Evolutionary conservation across 1,140 invertebrate genomes (phyloP).

Genomic region (Brachionus sp.): DNA sequence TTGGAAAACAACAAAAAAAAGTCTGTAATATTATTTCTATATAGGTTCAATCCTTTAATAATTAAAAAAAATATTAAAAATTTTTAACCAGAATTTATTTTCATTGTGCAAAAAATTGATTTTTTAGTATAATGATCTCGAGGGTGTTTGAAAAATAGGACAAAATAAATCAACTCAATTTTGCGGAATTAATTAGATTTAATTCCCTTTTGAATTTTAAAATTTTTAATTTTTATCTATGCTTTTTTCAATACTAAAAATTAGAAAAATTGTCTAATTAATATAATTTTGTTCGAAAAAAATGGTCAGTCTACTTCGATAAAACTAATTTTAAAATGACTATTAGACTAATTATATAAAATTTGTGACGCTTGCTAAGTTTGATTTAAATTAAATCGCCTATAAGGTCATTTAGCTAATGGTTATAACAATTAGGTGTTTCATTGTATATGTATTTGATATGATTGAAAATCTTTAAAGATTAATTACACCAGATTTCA

Average conservation of each 20-base stretch:
- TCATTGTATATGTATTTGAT: neutral
- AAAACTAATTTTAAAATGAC: neutral
- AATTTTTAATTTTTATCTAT: too few species aligned
- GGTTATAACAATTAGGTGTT: neutral
- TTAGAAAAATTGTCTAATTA: neutral
- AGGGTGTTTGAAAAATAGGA: too few species aligned
- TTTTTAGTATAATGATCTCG: too few species aligned
- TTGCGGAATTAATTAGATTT: too few species aligned
- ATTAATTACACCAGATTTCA: constrained; percentile 1
- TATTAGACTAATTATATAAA: neutral
- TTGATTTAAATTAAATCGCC: neutral
- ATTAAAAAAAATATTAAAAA: too few species aligned
- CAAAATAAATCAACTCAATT: too few species aligned
- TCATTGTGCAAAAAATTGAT: too few species aligned
- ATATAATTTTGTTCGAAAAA: neutral
- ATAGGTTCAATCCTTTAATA: too few species aligned
- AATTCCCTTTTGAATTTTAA: too few species aligned
- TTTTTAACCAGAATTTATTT: too few species aligned
- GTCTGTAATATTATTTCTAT: neutral
- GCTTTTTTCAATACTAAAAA: too few species aligned
- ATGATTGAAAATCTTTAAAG: neutral
- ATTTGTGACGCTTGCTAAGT: neutral
- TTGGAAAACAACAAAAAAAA: neutral
- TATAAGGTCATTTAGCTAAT: neutral
- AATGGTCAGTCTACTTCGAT: neutral